Conservation (phyloP, 2,113 vertebrate genomes). For the Odontesthes bonariensis region DNA sequence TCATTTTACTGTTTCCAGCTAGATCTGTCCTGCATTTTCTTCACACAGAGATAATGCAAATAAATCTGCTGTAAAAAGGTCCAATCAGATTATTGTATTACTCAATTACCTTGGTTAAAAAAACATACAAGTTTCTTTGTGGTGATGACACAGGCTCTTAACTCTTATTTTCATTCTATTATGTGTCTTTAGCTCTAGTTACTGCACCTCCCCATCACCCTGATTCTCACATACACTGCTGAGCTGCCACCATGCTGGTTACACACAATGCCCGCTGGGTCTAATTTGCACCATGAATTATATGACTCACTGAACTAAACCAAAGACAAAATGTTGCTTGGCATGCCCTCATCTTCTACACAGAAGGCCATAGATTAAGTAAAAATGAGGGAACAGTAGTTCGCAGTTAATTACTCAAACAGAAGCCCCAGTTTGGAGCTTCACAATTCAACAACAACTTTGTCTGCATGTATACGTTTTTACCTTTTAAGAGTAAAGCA, state of each 20-base stretch:
- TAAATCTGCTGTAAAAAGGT: no score
- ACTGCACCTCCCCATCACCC: slow-evolving; percentile 27
- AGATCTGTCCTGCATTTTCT: no score
- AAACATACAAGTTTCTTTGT: no score
- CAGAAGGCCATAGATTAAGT: not conserved
- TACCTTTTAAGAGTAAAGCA: not conserved
- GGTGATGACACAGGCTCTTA: no score
- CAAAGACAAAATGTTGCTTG: slow-evolving; percentile 11
- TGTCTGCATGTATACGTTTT: not conserved
- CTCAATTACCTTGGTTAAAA: no score
- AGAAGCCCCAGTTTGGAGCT: not conserved
- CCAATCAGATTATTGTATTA: no score
- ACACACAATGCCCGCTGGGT: slow-evolving; percentile 19
- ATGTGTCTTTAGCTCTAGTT: not conserved
- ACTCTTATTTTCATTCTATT: not conserved
- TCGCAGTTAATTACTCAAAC: not conserved
- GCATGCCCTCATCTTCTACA: not conserved
- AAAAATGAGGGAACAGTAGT: not conserved
- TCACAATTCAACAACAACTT: not conserved
- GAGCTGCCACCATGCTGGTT: slow-evolving; percentile 16
- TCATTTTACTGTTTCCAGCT: no score
- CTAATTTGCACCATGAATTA: slow-evolving; percentile 43
- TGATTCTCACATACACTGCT: slow-evolving; percentile 5
- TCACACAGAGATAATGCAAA: no score
- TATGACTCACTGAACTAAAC: slow-evolving; percentile 27